A percentile compares a stretch with the other conserved stretches of the same genome.
phyloP scores from a whole-genome alignment of 2,113 vertebrate species.

The Trogon melanurus region DNA sequence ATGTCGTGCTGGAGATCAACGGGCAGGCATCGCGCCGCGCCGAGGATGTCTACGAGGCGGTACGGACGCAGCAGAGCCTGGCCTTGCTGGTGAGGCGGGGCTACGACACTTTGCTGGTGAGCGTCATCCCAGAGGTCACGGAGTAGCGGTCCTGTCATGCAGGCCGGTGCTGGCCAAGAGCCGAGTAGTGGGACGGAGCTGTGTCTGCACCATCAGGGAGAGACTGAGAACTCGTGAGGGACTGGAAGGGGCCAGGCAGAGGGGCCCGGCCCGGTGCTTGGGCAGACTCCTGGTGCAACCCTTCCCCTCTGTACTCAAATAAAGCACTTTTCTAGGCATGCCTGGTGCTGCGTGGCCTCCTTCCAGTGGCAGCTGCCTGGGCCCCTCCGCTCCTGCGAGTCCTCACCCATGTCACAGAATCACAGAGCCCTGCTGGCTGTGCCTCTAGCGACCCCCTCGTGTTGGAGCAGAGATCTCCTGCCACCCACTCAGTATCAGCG shows the following conservation, averaged over 20 bases:
- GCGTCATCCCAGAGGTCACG: conserved; percentile 85
- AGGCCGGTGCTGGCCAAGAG: not conserved
- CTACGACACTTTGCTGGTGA: conserved; percentile 77
- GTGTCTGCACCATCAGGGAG: not conserved
- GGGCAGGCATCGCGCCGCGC: conserved; percentile 77
- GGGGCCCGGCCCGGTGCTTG: not conserved
- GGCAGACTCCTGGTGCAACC: not conserved
- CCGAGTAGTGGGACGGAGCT: not conserved
- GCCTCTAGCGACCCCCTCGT: not conserved
- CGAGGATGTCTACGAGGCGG: conserved; percentile 88
- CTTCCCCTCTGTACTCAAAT: not conserved
- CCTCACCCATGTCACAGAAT: accelerated
- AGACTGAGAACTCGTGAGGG: not conserved
- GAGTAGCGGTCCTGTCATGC: conserved; percentile 60
- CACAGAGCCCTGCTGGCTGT: not conserved
- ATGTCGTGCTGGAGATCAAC: conserved; percentile 80
- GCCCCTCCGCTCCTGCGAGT: not conserved
- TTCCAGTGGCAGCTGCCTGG: not conserved
- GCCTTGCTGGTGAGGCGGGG: conserved; percentile 83
- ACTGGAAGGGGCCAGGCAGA: not conserved
- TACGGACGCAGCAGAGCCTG: conserved; percentile 82
- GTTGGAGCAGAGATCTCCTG: not conserved
- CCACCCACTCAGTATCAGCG: accelerated
- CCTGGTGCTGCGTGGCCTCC: accelerated
- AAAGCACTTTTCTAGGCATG: conserved; percentile 44